phyloP scores from a whole-genome alignment of 2,888 invertebrate species.

The Allacma fusca region DNA sequence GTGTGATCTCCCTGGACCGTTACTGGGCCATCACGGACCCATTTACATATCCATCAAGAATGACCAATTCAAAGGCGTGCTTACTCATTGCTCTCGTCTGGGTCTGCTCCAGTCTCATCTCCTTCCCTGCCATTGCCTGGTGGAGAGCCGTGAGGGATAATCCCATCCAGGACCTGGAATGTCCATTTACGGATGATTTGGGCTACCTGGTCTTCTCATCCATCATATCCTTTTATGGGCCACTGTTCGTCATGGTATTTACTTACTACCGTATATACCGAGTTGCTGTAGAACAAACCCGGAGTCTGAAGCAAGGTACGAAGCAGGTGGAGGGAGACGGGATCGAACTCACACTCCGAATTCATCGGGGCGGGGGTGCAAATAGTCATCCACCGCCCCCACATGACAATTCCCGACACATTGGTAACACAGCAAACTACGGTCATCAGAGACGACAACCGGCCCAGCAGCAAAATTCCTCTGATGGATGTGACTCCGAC shows the following conservation, averaged over 20 bases:
- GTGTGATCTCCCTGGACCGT: constrained; percentile 94
- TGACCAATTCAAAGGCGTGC: constrained; percentile 87
- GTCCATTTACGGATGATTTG: constrained; percentile 95
- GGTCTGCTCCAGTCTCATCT: constrained; percentile 95
- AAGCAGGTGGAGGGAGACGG: constrained; percentile 76
- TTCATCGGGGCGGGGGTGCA: constrained; percentile 86
- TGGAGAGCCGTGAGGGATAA: constrained; percentile 81
- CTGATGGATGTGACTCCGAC: constrained; percentile 73
- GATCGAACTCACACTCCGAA: constrained; percentile 85
- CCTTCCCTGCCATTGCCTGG: constrained; percentile 97
- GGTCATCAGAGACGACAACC: constrained; percentile 13
- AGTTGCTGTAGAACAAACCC: constrained; percentile 90
- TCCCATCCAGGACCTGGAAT: constrained; percentile 72
- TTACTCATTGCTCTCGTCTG: constrained; percentile 92
- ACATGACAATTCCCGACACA: constrained; percentile 55
- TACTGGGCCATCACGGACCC: constrained; percentile 99
- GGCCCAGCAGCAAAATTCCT: constrained; percentile 45
- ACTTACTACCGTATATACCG: constrained; percentile 96
- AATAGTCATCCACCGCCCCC: constrained; percentile 63
- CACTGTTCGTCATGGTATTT: constrained; percentile 96
- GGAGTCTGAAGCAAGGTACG: constrained; percentile 87
- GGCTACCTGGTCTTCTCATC: constrained; percentile 97
- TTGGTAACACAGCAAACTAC: constrained; percentile 62
- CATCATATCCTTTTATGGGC: constrained; percentile 90
- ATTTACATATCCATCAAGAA: constrained; percentile 93